Evolutionary conservation across 2,888 invertebrate species (phyloP), one percentile per base, ranked within the genome.

Genomic region (Polydrusus tereticollis): DNA sequence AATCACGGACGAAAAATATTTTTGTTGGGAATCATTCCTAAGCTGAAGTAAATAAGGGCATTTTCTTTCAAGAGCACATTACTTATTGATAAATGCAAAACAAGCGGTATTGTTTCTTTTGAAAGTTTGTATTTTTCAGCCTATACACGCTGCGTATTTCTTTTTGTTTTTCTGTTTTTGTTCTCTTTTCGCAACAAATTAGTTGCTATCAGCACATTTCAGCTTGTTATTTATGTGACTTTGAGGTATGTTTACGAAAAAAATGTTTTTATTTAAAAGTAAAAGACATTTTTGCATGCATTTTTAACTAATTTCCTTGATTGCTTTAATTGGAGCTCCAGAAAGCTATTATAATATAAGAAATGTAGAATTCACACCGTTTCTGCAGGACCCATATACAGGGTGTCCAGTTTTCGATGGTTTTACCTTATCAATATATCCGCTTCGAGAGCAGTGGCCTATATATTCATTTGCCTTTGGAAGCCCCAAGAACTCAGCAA

Each of bases 41-140:
- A 78, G 77, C 78, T 79, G 78, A 74, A 67, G 75, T 58, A 38
- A n/a, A 66, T 59, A 75, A 75, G 75, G 75, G 14, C 77, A 76
- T 77, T 76, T 77, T 75, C 76, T 77, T 78, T 78, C 79, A 76
- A 68, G 77, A 73, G 68, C 64, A 73, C 74, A 77, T 77, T 77
- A 77, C 67, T 77, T 75, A 77, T 77, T 77, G 77, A 77, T 76
- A 68, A 74, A 74, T 75, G 74, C 69, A 75, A 77, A 77, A 77
- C 75, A 73, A 68, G 64, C n/a, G 33, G 63, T 21, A 36, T 50
- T 50, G 63, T 50, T 36, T 50, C 16, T 47, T 29, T 62, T 43
- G 45, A 62, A 29, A 21, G 29, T 47, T 29, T 14, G 63, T 36
- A 50, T 50, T 63, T 63, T 63, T 45, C 21, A 29, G 57, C 29